These are phyloP conservation scores for Coleophora deauratella DNA, from an alignment of 2,888 invertebrate species.

Conservation along the genomic window DNA sequence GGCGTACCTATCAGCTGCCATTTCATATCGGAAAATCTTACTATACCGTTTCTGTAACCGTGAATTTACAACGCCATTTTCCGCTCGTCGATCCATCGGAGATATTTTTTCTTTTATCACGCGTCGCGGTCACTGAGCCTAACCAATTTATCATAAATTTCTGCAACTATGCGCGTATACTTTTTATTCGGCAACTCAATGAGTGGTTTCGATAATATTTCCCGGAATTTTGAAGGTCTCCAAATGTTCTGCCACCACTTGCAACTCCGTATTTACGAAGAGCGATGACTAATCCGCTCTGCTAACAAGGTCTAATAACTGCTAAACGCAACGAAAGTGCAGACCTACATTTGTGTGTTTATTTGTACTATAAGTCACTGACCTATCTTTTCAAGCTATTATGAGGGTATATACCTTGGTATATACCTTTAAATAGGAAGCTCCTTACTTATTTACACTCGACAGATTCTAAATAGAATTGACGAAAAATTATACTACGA, in stretches of 20 bases:
- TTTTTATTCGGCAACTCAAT: no score
- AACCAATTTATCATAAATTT: slow-evolving; percentile 14
- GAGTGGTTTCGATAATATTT: no score
- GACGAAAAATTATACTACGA: no score
- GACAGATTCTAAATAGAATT: no score
- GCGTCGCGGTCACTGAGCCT: slow-evolving; percentile 21
- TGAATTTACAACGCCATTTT: slow-evolving; percentile 65
- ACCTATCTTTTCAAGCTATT: neutral
- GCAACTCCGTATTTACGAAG: slow-evolving; percentile 7
- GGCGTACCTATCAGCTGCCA: no score
- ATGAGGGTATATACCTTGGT: no score
- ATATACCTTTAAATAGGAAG: no score
- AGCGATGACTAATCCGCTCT: slow-evolving; percentile 24
- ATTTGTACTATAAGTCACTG: slow-evolving; percentile 2
- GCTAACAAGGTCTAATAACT: slow-evolving; percentile 32
- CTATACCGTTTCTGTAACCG: slow-evolving; percentile 27
- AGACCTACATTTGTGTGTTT: slow-evolving; percentile 2
- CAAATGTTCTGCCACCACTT: neutral
- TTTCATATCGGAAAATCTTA: slow-evolving; percentile 3
- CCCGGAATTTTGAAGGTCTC: neutral
- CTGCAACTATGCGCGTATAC: no score
- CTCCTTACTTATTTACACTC: no score
- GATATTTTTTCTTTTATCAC: slow-evolving; percentile 43
- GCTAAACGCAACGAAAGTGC: slow-evolving; percentile 27
- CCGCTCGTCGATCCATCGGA: slow-evolving; percentile 47